Evolutionary conservation across 2,888 invertebrate species (phyloP).

Genomic region (Fragum sueziense): DNA sequence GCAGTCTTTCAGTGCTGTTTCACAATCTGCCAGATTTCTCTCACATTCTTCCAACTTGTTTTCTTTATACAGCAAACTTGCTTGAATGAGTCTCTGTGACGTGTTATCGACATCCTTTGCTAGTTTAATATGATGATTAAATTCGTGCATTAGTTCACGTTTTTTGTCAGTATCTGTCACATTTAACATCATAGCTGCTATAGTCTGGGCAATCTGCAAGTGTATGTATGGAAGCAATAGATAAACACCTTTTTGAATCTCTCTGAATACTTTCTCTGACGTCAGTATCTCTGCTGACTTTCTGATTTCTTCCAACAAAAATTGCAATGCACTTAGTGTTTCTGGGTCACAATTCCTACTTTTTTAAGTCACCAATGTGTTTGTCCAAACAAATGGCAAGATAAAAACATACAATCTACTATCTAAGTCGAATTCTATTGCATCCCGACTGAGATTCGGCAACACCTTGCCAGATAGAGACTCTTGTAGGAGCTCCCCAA

Average conservation of each 20-base stretch:
- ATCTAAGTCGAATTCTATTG: neutral
- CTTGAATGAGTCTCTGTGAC: neutral
- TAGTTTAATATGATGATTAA: neutral
- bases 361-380: neutral
- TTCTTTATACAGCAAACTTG: neutral
- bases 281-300: neutral
- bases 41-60: neutral
- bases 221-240: neutral
- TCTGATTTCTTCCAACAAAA: neutral
- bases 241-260: neutral
- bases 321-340: neutral
- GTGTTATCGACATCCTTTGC: neutral
- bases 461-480: neutral
- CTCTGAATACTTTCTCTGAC: neutral
- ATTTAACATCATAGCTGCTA: neutral
- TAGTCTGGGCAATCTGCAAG: neutral
- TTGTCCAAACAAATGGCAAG: neutral
- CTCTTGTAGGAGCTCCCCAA: neutral
- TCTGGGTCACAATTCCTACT: neutral
- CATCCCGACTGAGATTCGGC: neutral
- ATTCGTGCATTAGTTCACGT: neutral
- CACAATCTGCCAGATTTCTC: neutral
- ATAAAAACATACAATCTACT: neutral
- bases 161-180: neutral
- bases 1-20: neutral